phyloP scores from a whole-genome alignment of 1,140 invertebrate genomes.

The Drosophila jambulina region DNA sequence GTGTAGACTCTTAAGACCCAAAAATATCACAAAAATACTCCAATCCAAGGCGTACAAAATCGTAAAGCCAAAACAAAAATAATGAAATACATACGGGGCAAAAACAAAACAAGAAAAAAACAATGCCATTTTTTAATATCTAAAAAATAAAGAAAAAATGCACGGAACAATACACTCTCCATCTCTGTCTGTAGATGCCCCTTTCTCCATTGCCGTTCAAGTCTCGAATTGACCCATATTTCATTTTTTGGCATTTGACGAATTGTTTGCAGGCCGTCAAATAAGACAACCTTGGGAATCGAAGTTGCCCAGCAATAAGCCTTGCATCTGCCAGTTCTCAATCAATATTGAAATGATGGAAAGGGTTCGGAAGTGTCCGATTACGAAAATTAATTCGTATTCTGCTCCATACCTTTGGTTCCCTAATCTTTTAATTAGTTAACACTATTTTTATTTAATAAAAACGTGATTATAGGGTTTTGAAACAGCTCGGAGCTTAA shows the following conservation, averaged over 20 bases:
- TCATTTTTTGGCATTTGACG: conserved; percentile 37
- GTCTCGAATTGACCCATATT: conserved; percentile 46
- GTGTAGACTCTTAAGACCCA: conserved; percentile 71
- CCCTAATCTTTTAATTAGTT: background rate
- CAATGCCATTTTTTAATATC: conserved; percentile 10
- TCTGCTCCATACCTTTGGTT: background rate
- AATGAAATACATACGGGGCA: conserved; percentile 3
- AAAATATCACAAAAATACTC: conserved; percentile 36
- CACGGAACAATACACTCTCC: conserved; percentile 29
- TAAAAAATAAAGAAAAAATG: conserved; percentile 3
- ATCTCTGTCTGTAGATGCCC: conserved; percentile 23
- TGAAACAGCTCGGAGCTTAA: background rate
- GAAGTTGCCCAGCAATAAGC: conserved; percentile 2
- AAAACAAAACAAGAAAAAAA: conserved; percentile 10
- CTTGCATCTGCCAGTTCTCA: conserved; percentile 21
- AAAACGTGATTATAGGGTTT: background rate
- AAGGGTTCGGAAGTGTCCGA: background rate
- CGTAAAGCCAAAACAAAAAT: conserved; percentile 24
- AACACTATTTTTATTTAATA: background rate
- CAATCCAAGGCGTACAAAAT: conserved; percentile 34
- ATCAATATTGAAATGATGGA: conserved; percentile 11
- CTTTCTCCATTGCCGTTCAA: conserved; percentile 35
- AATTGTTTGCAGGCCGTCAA: conserved; percentile 28
- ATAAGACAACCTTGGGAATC: conserved; percentile 31
- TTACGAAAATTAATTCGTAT: background rate